Base-by-base conservation (phyloP, 2,888 invertebrate species). In the Lordiphosa andalusiaca region DNA sequence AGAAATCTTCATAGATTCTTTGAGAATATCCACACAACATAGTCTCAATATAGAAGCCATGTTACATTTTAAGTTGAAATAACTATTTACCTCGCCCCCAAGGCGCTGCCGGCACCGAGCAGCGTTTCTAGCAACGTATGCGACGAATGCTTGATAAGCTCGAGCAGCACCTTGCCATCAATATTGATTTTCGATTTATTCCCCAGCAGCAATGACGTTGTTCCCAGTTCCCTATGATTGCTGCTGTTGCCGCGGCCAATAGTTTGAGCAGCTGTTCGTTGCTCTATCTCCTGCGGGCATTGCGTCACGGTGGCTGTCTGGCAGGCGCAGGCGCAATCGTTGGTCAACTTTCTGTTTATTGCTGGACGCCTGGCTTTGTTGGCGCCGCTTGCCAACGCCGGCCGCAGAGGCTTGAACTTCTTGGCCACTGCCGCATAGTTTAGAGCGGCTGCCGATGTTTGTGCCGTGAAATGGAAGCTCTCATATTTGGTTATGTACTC, bases 321-420 rank as follows among this genome's bases (percentile, higher is more conserved):
- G 41, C 82, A 78, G 39, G 76, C 84, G 67, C 87, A 85, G 48
- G 86, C 82, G 86, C 86, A 87, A 2, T 81, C 73, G 35, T 4
- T 39, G n/a, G 44, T 36, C 53, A 42, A 7, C 69, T 62, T 68
- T 51, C 67, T 68, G 54, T 53, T 2, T 12, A 42, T 41, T 66
- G 71, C 69, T 72, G 65, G 53, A 50, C 67, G 66, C 73, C 77
- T 82, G 77, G 62, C 69, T 65, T 69, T 73, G 65, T 72, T 74
- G 73, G 71, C 65, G 70, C 71, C 82, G 73, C 69, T 73, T 64
- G 68, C 70, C 67, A 75, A 78, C 60, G 75, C 60, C 55, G 78
- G 75, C 51, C 75, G 71, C 53, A 89, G 53, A 30, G 89, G 89
- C 60, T 86, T 88, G 41, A 89, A 89, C 60, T 89, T 89, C 60